Conservation (phyloP, 2,797 vertebrate genomes). For the Parauchenoglanis ngamensis region DNA sequence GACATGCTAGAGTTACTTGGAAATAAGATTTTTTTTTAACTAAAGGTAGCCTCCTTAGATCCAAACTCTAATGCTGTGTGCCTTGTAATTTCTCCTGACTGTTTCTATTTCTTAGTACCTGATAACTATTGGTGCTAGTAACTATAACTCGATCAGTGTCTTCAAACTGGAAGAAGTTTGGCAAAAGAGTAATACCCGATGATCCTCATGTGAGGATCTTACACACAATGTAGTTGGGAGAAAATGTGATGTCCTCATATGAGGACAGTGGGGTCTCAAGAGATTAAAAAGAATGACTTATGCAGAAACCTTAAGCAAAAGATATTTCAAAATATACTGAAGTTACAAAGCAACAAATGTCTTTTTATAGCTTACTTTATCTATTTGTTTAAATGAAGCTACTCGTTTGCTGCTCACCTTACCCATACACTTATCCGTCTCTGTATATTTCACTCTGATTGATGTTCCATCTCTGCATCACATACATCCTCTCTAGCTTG, state of each 20-base stretch:
- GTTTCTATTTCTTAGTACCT: no score
- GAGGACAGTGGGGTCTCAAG: no score
- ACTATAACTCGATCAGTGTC: no score
- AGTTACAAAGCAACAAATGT: background rate
- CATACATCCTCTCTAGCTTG: conserved; percentile 67
- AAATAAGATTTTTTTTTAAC: background rate
- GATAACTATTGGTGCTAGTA: no score
- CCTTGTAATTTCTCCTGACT: no score
- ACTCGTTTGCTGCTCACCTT: background rate
- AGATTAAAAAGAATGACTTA: background rate
- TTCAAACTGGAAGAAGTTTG: no score
- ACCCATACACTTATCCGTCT: background rate
- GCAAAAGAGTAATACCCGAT: no score
- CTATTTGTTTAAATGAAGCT: background rate
- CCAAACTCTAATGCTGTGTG: no score
- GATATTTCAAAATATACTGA: background rate
- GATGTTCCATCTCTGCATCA: background rate
- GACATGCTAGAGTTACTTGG: background rate
- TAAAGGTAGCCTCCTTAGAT: background rate
- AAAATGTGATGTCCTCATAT: no score
- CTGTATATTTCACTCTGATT: background rate
- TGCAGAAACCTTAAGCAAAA: background rate
- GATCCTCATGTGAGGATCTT: no score
- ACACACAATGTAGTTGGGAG: no score
- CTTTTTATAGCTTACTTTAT: background rate